Conservation (phyloP, 2,113 vertebrate species). For the Laticauda colubrina region DNA sequence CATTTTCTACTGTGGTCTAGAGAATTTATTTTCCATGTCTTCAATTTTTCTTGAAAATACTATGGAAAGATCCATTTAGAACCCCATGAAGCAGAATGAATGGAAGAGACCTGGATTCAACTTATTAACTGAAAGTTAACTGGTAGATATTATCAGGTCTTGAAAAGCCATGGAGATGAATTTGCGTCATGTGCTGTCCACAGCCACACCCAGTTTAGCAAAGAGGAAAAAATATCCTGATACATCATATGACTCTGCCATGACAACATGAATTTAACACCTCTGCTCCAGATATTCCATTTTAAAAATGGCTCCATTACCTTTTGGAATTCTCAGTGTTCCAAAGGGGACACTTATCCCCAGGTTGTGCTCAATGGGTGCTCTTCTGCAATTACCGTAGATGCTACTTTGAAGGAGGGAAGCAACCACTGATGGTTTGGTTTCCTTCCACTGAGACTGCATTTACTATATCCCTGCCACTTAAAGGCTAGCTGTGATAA, state of each 20-base stretch:
- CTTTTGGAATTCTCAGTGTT: no score
- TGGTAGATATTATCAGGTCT: not conserved
- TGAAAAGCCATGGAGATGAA: not conserved
- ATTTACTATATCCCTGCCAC: not conserved
- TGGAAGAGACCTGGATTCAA: not conserved
- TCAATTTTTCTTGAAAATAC: not conserved
- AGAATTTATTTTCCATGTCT: not conserved
- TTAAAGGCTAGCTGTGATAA: slow-evolving; percentile 6
- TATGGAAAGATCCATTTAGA: not conserved
- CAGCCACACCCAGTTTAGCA: no score
- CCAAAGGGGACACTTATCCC: not conserved
- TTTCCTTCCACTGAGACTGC: not conserved
- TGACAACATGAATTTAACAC: no score
- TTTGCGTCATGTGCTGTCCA: not conserved
- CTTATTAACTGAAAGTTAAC: not conserved
- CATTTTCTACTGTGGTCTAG: not conserved
- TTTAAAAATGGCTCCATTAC: no score
- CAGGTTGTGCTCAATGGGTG: not conserved
- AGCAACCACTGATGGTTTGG: not conserved
- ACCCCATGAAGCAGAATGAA: not conserved
- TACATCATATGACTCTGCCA: no score
- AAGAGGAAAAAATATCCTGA: no score
- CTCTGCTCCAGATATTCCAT: no score
- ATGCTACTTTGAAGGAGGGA: not conserved
- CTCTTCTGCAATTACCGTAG: not conserved